Evolutionary conservation across 2,113 vertebrate genomes (phyloP), one percentile per base, ranked within the genome.

Genomic region (Osmerus mordax): DNA sequence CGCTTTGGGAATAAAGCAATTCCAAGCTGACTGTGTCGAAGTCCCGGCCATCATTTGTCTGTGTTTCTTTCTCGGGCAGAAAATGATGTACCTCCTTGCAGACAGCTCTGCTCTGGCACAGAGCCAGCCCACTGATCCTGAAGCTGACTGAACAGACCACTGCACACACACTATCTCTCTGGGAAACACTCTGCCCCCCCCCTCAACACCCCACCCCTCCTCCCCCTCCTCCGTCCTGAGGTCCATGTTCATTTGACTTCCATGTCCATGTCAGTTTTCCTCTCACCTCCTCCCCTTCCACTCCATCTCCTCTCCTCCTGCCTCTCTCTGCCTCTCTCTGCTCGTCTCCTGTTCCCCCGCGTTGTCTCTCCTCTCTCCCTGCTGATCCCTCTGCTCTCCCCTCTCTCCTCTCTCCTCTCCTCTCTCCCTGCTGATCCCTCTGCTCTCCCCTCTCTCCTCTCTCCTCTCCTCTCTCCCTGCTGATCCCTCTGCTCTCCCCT

Each of bases 21-120:
- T 90, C 83, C 83, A 84, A 86, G 77, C 75, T 88, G 82, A 77
- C 82, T 80, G 81, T 81, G 84, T 84, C 82, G 79, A 25, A 77
- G 86, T 69, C 71, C 75, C 80, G 77, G 72, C 55, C 36, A 86
- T 88, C 67, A 81, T 90, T 87, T 88, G 84, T 83, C 47, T 86
- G 70, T 76, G 79, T 84, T 88, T 88, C 79, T 80, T 85, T 90
- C 87, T 91, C 75, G 76, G 81, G 87, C 87, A 89, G 84, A 88
- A 90, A 91, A 92, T 91, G 80, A 92, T 90, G 90, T 89, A 84
- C 83, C 81, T 87, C 82, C 82, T 74, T 64, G 82, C 77, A 85
- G 87, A 89, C 84, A 78, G 83, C 68, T 56, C 52, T 82, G 84
- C 65, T 9, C 79, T 90, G 91, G 90, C 89, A 78, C 79, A 23